Conservation (phyloP, 2,888 invertebrate genomes). For the Drosophila yooni region DNA sequence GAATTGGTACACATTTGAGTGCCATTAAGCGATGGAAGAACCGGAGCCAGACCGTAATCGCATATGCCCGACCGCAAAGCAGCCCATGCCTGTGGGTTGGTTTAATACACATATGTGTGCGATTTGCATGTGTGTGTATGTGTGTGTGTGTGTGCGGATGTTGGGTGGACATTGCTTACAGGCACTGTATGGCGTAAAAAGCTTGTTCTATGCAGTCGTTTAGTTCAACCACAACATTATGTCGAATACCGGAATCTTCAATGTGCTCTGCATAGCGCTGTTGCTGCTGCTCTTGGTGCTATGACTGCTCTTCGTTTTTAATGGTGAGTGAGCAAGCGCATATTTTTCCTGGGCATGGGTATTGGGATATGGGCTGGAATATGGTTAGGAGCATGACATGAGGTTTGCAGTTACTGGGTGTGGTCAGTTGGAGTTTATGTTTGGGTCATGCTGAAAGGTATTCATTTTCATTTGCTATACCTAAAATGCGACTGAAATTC, state of each 20-base stretch:
- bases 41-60: slow-evolving; percentile 62
- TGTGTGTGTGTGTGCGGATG: slow-evolving; percentile 12
- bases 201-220: slow-evolving; percentile 81
- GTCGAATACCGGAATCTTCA: slow-evolving; percentile 79
- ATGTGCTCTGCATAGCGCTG: slow-evolving; percentile 59
- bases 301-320: slow-evolving; percentile 36
- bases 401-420: slow-evolving; percentile 35
- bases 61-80: slow-evolving; percentile 68
- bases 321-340: slow-evolving; percentile 43
- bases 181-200: slow-evolving; percentile 66
- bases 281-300: slow-evolving; percentile 19
- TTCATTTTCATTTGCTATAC: slow-evolving; percentile 63
- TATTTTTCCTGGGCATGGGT: slow-evolving; percentile 27
- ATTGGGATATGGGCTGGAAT: not conserved
- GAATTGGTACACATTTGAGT: slow-evolving; percentile 25
- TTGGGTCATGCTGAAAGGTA: slow-evolving; percentile 73
- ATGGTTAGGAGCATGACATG: slow-evolving; percentile 1
- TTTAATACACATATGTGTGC: slow-evolving; percentile 3
- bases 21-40: slow-evolving; percentile 41
- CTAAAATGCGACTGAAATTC: slow-evolving; percentile 71
- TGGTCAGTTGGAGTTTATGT: slow-evolving; percentile 68
- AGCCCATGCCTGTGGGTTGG: slow-evolving; percentile 30
- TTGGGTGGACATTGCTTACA: slow-evolving; percentile 44
- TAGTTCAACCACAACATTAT: slow-evolving; percentile 81
- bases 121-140: slow-evolving; percentile 9